Percentiles rank a stretch among this genome's conserved stretches.
Conservation (phyloP, 2,888 invertebrate genomes). For the Habrosyne pyritoides region DNA sequence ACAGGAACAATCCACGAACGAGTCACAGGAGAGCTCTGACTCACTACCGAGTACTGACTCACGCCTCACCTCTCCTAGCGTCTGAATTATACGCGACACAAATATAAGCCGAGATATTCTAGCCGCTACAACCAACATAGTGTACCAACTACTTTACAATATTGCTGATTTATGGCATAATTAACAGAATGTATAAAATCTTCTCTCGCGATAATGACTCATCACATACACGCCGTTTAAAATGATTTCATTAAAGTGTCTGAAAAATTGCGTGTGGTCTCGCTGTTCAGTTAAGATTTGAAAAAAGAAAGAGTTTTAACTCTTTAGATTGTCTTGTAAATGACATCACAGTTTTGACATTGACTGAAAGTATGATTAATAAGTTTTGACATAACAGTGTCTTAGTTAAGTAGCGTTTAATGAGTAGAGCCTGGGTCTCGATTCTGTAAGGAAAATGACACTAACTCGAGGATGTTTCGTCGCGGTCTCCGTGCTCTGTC, state of each 20-base stretch:
- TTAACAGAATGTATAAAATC: background rate
- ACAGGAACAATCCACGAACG: constrained; percentile 20
- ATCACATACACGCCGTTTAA: background rate
- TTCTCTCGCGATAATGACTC: background rate
- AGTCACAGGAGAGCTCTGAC: constrained; percentile 29
- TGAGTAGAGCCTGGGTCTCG: no score
- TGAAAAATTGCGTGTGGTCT: background rate
- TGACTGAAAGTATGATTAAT: no score
- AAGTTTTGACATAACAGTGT: no score
- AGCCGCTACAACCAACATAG: background rate
- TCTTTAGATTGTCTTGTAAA: no score
- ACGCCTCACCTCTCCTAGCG: constrained; percentile 42
- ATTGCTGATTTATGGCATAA: background rate
- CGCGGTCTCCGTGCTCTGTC: no score
- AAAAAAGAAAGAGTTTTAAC: no score
- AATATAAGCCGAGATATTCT: background rate
- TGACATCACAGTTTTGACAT: no score
- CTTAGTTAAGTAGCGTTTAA: no score
- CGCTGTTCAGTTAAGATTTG: background rate
- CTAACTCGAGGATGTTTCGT: no score
- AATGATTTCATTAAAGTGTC: background rate
- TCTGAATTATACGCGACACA: constrained; percentile 46
- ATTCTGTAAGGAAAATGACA: no score
- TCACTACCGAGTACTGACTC: constrained; percentile 38
- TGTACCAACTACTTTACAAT: background rate